A percentile compares a stretch with the other conserved stretches of the same genome.
Conservation (phyloP, 2,113 vertebrate genomes). For the Penelope pileata region DNA sequence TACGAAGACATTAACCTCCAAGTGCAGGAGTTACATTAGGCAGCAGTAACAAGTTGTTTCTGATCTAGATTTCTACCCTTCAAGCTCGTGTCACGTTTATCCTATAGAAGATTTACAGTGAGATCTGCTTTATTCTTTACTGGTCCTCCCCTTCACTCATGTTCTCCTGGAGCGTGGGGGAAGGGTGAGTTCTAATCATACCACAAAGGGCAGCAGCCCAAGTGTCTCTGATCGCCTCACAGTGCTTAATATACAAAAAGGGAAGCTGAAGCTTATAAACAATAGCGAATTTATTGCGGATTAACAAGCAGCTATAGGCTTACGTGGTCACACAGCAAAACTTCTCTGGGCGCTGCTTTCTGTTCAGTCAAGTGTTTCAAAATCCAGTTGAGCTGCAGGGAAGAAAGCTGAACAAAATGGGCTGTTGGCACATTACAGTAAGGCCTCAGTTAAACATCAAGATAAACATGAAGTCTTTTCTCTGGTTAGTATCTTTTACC, state of each 20-base stretch:
- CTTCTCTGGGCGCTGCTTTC: neutral
- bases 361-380: constrained; percentile 35
- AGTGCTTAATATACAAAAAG: constrained; percentile 15
- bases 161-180: neutral
- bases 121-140: neutral
- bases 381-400: neutral
- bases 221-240: neutral
- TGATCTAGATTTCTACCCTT: neutral
- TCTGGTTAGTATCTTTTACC: neutral
- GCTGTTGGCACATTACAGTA: neutral
- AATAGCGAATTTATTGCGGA: constrained; percentile 26
- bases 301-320: constrained; percentile 16
- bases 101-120: neutral
- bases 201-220: neutral
- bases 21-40: neutral
- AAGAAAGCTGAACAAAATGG: neutral
- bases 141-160: neutral
- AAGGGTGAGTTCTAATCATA: neutral
- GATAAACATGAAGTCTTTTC: neutral
- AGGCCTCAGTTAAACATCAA: neutral
- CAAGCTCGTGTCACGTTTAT: neutral
- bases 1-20: neutral
- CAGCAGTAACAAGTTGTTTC: neutral
- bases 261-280: constrained; percentile 37
- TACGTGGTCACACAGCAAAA: neutral